These are phyloP conservation scores for Phragmatobia fuliginosa DNA, from an alignment of 2,888 invertebrate species.

Conservation along the genomic window DNA sequence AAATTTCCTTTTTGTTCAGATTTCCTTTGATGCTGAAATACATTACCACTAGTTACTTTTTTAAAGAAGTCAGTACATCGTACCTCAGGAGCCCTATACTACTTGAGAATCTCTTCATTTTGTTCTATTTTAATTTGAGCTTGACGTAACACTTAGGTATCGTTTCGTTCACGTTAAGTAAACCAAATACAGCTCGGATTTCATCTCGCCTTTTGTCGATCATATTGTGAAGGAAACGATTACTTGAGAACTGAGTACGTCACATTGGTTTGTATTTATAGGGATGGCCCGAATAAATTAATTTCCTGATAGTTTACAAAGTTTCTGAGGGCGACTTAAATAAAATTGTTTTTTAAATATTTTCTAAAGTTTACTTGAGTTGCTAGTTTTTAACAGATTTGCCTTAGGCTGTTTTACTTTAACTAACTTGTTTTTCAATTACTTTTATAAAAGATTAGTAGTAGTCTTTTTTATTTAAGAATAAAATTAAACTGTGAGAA, in stretches of 20 bases:
- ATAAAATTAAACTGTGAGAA: no score
- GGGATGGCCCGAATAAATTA: background rate
- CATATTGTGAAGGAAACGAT: constrained; percentile 2
- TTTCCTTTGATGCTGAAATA: no score
- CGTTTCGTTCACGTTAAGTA: constrained; percentile 33
- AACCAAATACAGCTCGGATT: constrained; percentile 32
- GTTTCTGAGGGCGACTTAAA: background rate
- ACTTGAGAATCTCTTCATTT: no score
- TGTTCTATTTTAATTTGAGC: constrained; percentile 29
- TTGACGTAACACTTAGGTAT: constrained; percentile 27
- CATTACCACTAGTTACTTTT: no score
- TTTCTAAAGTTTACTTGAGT: background rate
- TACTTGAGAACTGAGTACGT: background rate
- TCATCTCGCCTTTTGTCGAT: constrained; percentile 17
- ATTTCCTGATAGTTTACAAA: background rate
- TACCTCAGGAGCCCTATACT: no score
- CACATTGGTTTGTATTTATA: background rate
- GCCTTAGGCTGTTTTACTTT: background rate
- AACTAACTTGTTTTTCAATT: background rate
- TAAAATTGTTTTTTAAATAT: background rate
- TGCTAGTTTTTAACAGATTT: background rate
- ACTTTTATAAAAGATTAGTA: background rate
- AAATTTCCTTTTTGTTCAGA: no score
- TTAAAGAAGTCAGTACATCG: no score
- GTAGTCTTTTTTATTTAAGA: no score